These are phyloP conservation scores for Rhizoglyphus robini DNA, from an alignment of 1,140 invertebrate species.

Conservation along the genomic window DNA sequence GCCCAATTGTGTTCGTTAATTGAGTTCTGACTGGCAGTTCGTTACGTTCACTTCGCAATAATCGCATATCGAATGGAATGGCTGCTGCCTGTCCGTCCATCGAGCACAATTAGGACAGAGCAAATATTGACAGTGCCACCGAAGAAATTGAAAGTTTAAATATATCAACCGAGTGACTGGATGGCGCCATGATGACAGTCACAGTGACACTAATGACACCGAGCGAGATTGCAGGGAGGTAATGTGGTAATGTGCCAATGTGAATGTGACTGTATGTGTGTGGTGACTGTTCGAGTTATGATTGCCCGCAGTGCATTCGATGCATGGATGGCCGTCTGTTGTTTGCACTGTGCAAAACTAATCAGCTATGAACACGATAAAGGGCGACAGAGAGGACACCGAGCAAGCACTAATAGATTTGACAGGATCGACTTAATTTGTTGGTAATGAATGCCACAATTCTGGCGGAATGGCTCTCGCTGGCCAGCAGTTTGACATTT, in stretches of 20 bases:
- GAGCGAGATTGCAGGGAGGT: no score
- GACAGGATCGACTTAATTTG: constrained; percentile 15
- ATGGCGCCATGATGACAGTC: not conserved
- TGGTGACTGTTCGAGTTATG: no score
- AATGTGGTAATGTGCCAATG: no score
- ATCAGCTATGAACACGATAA: constrained; percentile 1
- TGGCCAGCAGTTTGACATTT: not conserved
- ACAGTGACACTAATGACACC: not conserved
- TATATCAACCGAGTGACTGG: not conserved
- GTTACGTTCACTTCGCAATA: not conserved
- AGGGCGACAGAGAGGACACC: not conserved
- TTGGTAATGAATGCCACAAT: not conserved
- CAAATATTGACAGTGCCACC: not conserved
- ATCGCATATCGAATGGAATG: not conserved
- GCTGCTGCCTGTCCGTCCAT: not conserved
- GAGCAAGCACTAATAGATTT: constrained; percentile 3
- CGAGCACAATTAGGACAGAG: not conserved
- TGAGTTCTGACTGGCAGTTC: constrained; percentile 11
- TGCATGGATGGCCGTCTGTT: no score
- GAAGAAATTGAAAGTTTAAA: constrained; percentile 14
- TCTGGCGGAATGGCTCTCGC: no score
- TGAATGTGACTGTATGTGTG: no score
- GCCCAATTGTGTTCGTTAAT: no score
- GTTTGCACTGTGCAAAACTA: constrained; percentile 3
- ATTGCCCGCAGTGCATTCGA: no score